Conservation (phyloP, 2,888 invertebrate genomes). For the Phaonia tiefii region DNA sequence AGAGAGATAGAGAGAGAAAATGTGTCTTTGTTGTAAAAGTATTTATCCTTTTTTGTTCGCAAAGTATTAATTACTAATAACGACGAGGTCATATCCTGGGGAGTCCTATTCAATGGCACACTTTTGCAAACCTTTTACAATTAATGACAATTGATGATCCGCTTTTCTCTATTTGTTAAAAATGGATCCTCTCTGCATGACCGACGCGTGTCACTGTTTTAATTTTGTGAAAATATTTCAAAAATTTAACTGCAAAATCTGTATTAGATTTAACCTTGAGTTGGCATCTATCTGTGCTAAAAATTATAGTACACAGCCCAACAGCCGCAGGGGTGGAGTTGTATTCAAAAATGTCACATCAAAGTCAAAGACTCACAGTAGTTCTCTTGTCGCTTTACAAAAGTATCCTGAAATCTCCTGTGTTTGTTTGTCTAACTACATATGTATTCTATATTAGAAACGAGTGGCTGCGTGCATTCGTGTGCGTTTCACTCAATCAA, state of each 20-base stretch:
- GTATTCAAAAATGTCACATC: neutral
- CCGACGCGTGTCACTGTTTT: slow-evolving; percentile 42
- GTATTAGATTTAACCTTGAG: neutral
- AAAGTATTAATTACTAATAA: slow-evolving; percentile 60
- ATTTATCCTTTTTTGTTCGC: neutral
- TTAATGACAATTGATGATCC: slow-evolving; percentile 16
- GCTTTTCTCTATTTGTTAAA: neutral
- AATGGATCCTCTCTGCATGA: neutral
- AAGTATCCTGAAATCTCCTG: too few relatives aligned
- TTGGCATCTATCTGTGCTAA: too few relatives aligned
- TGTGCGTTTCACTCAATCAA: neutral
- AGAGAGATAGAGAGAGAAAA: neutral
- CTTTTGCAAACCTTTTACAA: slow-evolving; percentile 53
- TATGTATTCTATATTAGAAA: too few relatives aligned
- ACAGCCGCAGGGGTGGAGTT: slow-evolving; percentile 55
- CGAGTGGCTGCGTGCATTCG: neutral
- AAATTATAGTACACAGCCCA: neutral
- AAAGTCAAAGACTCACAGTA: neutral
- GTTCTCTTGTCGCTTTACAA: neutral
- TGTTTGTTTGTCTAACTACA: too few relatives aligned
- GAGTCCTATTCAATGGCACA: slow-evolving; percentile 47
- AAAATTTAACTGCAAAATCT: slow-evolving; percentile 42
- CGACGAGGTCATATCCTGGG: slow-evolving; percentile 56
- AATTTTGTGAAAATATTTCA: neutral
- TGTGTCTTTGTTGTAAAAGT: neutral